A percentile compares a stretch with the other conserved stretches of the same genome.
phyloP scores from a whole-genome alignment of 30 jellyfish, hydroid and myxozoan genomes.

The Chrysaora quinquecirrha region DNA sequence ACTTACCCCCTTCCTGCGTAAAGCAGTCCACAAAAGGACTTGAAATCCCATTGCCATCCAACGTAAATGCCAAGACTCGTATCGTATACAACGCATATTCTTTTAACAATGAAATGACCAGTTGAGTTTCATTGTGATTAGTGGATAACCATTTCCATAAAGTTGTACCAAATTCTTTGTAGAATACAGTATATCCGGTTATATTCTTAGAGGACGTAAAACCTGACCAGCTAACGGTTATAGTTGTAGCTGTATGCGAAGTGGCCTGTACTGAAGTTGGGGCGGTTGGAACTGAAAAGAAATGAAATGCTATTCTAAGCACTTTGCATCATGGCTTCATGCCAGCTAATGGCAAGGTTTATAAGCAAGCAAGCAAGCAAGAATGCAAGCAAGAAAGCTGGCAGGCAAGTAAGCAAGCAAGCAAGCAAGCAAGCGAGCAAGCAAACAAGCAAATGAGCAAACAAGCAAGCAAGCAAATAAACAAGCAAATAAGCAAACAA shows the following conservation, averaged over 20 bases:
- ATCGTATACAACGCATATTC: constrained; percentile 30
- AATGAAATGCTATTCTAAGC: neutral
- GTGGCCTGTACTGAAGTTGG: constrained; percentile 2
- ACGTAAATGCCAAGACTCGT: constrained; percentile 23
- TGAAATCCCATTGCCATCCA: constrained; percentile 28
- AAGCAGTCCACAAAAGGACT: constrained; percentile 5
- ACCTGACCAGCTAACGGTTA: neutral
- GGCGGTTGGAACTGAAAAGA: neutral
- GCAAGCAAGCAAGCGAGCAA: too few relatives aligned
- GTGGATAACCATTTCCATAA: constrained; percentile 6
- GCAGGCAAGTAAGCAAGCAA: too few relatives aligned
- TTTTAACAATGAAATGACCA: neutral
- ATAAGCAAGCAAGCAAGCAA: too few relatives aligned
- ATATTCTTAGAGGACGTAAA: neutral
- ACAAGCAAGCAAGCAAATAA: too few relatives aligned
- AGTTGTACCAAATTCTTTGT: constrained; percentile 17
- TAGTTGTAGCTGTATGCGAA: neutral
- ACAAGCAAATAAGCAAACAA: too few relatives aligned
- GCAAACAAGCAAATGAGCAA: too few relatives aligned
- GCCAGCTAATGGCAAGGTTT: neutral
- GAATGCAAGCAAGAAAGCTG: too few relatives aligned
- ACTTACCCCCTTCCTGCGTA: constrained; percentile 33
- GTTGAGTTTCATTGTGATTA: neutral
- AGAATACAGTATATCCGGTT: constrained; percentile 1
- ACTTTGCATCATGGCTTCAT: neutral